phyloP scores from a whole-genome alignment of 2,888 invertebrate genomes.

The Agrotis exclamationis region DNA sequence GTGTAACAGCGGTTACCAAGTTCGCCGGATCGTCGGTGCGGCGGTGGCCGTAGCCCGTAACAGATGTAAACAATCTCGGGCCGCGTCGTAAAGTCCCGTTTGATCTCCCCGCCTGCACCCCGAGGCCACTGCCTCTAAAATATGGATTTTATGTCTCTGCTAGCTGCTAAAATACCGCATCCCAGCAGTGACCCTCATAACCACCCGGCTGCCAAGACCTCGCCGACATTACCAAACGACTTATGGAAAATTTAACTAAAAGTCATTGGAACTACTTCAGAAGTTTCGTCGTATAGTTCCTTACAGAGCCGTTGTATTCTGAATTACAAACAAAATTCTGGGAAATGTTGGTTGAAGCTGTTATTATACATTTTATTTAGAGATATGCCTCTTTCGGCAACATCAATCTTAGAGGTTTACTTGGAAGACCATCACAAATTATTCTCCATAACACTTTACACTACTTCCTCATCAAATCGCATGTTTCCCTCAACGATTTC shows the following conservation, averaged over 20 bases:
- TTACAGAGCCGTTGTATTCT: conserved; percentile 7
- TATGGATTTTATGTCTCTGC: conserved; percentile 89
- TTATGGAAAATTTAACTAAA: conserved; percentile 60
- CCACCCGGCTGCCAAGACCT: conserved; percentile 67
- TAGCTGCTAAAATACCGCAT: conserved; percentile 88
- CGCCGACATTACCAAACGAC: conserved; percentile 56
- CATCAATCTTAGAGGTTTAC: background rate
- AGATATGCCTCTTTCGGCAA: too few species aligned
- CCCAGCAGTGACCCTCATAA: conserved; percentile 85
- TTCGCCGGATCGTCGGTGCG: conserved; percentile 77
- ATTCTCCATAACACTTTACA: background rate
- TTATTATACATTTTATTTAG: background rate
- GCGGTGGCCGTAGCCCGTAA: conserved; percentile 86
- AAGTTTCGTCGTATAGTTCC: conserved; percentile 37
- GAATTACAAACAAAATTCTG: background rate
- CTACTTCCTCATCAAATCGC: background rate
- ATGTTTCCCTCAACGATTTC: conserved; percentile 10
- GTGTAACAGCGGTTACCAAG: conserved; percentile 87
- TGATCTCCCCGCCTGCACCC: conserved; percentile 84
- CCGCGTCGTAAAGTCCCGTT: conserved; percentile 89
- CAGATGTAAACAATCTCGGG: conserved; percentile 91
- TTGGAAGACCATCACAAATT: background rate
- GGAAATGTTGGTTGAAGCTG: background rate
- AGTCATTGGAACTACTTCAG: conserved; percentile 55
- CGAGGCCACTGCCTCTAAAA: conserved; percentile 84